Conservation (phyloP, 2,113 vertebrate species). For the Atlantisia rogersi region DNA sequence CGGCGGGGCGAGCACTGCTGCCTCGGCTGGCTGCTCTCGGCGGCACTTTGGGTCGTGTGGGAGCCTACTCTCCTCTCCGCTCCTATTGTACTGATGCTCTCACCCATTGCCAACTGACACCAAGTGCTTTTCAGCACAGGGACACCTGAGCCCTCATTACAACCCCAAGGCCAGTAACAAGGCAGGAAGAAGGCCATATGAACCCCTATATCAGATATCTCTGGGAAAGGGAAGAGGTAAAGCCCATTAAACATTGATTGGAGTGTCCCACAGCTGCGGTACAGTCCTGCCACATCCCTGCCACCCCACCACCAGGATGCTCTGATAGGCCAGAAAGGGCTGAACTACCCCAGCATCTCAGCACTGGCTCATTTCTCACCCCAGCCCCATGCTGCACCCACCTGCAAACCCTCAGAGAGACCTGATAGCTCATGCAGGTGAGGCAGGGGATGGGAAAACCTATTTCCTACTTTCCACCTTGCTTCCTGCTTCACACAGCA, state of each 20-base stretch:
- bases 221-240: neutral
- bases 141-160: constrained; percentile 73
- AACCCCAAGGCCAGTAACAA: constrained; percentile 37
- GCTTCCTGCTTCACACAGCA: neutral
- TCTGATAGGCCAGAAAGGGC: neutral
- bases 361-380: accelerated
- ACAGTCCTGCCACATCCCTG: accelerated
- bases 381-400: accelerated
- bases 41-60: accelerated
- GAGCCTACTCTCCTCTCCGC: accelerated
- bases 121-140: neutral
- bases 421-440: accelerated
- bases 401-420: neutral
- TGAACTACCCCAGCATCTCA: neutral
- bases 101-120: neutral
- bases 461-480: neutral
- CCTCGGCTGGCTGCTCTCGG: neutral
- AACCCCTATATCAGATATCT: neutral
- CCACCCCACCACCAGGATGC: neutral
- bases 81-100: neutral
- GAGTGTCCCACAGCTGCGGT: accelerated
- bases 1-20: accelerated
- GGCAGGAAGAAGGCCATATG: neutral
- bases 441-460: neutral
- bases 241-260: constrained; percentile 69